phyloP scores from a whole-genome alignment of 2,888 invertebrate species.

The Drosophila longiperda region DNA sequence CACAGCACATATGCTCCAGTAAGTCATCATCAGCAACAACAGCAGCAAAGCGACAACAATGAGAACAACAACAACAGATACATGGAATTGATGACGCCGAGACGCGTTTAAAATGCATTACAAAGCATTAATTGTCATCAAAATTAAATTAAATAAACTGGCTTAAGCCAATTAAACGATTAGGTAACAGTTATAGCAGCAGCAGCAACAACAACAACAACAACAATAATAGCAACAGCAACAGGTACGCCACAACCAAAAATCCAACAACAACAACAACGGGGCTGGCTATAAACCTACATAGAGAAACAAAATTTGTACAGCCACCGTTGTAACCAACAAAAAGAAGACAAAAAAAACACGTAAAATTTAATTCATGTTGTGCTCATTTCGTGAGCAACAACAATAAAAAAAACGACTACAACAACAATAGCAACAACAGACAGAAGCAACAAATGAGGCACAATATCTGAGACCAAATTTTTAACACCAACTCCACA shows the following conservation, averaged over 20 bases:
- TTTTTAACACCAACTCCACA: constrained; percentile 43
- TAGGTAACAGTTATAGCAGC: constrained; percentile 78
- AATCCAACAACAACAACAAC: constrained; percentile 20
- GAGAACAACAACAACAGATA: constrained; percentile 3
- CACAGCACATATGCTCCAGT: constrained; percentile 55
- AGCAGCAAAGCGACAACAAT: not conserved
- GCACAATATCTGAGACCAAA: constrained; percentile 35
- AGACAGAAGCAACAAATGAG: constrained; percentile 26
- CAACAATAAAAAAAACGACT: constrained; percentile 16
- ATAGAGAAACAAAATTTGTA: constrained; percentile 68
- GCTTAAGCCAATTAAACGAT: constrained; percentile 82
- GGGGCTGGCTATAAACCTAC: constrained; percentile 74
- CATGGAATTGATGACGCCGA: constrained; percentile 61
- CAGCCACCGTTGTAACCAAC: constrained; percentile 46
- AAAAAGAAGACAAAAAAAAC: constrained; percentile 41
- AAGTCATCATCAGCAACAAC: constrained; percentile 45
- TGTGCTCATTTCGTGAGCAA: constrained; percentile 77
- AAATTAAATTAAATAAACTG: constrained; percentile 71
- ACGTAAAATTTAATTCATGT: constrained; percentile 72
- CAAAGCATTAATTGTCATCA: constrained; percentile 78
- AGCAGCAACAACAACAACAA: constrained; percentile 1
- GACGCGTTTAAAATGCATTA: constrained; percentile 77
- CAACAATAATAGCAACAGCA: constrained; percentile 30
- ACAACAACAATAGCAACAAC: constrained; percentile 14
- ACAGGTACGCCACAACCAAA: constrained; percentile 28